These are phyloP conservation scores for Neopelma chrysocephalum DNA, from an alignment of 2,797 vertebrate species.

Conservation along the genomic window DNA sequence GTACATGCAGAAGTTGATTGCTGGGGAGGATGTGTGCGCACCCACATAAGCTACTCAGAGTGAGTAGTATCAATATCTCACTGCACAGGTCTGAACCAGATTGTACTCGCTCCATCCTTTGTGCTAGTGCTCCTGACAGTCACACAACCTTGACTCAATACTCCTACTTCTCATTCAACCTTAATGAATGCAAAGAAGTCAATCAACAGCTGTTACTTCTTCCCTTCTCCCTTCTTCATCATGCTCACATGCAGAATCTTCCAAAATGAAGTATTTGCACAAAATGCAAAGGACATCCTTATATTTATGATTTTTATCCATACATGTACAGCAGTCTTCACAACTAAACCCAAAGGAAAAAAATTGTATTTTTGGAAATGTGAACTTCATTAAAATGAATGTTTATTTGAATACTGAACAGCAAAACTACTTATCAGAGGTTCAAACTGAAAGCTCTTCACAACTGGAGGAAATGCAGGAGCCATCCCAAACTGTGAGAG, in stretches of 20 bases:
- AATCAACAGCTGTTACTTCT: not conserved
- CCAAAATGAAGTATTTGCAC: not conserved
- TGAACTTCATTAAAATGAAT: not conserved
- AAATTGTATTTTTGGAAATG: not conserved
- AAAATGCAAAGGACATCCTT: not conserved
- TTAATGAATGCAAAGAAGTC: not conserved
- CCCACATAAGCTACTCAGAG: not conserved
- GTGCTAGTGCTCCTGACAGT: not conserved
- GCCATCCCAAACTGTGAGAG: not conserved
- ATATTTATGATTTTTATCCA: not conserved
- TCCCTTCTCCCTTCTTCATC: not conserved
- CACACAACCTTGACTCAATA: not conserved
- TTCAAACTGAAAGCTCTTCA: not conserved
- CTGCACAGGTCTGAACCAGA: not conserved
- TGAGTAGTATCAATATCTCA: not conserved
- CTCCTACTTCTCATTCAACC: not conserved
- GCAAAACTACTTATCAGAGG: not conserved
- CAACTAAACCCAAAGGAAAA: not conserved
- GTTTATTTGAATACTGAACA: not conserved
- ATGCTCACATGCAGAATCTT: not conserved
- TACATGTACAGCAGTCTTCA: not conserved
- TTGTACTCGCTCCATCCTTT: not conserved
- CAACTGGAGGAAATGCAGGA: not conserved
- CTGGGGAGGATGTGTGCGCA: not conserved
- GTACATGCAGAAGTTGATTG: not conserved